Evolutionary conservation across 2,888 invertebrate species (phyloP).

Genomic region (Deilephila elpenor): DNA sequence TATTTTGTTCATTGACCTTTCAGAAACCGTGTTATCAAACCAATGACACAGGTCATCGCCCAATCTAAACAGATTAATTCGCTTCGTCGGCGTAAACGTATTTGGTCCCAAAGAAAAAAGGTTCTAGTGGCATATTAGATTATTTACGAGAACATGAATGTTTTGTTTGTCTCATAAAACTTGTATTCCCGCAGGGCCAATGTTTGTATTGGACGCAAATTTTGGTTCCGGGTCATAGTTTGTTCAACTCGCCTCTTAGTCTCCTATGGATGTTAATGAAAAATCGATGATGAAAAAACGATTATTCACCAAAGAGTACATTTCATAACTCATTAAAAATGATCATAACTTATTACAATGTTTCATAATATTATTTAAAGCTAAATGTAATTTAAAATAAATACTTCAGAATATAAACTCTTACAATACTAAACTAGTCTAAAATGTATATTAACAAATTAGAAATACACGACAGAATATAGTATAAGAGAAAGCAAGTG

Average conservation of each 20-base stretch:
- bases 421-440: too few relatives aligned
- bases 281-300: too few relatives aligned
- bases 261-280: too few relatives aligned
- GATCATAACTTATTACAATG: too few relatives aligned
- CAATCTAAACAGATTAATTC: not conserved
- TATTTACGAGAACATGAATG: not conserved
- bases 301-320: too few relatives aligned
- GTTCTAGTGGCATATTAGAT: not conserved
- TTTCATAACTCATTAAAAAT: too few relatives aligned
- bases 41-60: not conserved
- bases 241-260: not conserved
- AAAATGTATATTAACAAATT: too few relatives aligned
- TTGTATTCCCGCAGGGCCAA: not conserved
- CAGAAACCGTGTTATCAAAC: not conserved
- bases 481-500: too few relatives aligned
- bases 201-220: not conserved
- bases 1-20: not conserved
- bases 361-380: too few relatives aligned
- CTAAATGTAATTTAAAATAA: too few relatives aligned
- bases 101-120: not conserved
- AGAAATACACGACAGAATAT: too few relatives aligned
- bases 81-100: not conserved
- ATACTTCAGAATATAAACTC: too few relatives aligned
- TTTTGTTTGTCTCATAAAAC: not conserved
- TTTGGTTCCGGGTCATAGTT: not conserved